phyloP scores from a whole-genome alignment of 2,113 vertebrate species.

The Phylloscopus whistleri region DNA sequence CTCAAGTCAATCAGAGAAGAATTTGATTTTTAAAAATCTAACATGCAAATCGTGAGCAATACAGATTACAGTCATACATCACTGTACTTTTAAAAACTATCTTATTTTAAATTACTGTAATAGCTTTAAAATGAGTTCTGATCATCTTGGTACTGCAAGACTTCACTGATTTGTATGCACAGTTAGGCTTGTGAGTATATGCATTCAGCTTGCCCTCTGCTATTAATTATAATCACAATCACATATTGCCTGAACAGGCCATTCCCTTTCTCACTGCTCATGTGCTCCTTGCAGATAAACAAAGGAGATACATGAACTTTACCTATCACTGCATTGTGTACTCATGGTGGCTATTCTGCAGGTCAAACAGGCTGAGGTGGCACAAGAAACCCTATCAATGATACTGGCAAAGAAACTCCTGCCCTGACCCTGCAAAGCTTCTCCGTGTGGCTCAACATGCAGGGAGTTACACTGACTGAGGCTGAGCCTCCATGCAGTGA shows the following conservation, averaged over 20 bases:
- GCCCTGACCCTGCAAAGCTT: neutral
- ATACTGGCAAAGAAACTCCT: neutral
- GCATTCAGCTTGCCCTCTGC: neutral
- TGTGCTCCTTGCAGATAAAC: neutral
- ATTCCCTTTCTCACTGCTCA: neutral
- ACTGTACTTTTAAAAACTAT: neutral
- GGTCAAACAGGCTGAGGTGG: neutral
- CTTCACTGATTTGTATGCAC: neutral
- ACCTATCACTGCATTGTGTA: neutral
- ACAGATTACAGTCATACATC: neutral
- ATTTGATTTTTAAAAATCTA: conserved; percentile 11
- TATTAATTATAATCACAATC: neutral
- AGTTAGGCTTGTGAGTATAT: neutral
- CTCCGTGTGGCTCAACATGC: accelerated
- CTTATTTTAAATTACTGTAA: conserved; percentile 3
- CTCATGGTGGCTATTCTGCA: neutral
- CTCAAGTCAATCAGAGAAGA: neutral
- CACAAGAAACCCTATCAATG: neutral
- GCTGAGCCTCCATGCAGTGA: accelerated
- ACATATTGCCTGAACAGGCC: neutral
- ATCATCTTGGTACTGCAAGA: neutral
- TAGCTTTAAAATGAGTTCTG: conserved; percentile 3
- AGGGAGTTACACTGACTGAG: neutral
- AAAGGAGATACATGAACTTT: neutral
- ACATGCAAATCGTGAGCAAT: neutral